Base-by-base conservation (phyloP, 2,113 vertebrate genomes). In the Tonatia bakeri region DNA sequence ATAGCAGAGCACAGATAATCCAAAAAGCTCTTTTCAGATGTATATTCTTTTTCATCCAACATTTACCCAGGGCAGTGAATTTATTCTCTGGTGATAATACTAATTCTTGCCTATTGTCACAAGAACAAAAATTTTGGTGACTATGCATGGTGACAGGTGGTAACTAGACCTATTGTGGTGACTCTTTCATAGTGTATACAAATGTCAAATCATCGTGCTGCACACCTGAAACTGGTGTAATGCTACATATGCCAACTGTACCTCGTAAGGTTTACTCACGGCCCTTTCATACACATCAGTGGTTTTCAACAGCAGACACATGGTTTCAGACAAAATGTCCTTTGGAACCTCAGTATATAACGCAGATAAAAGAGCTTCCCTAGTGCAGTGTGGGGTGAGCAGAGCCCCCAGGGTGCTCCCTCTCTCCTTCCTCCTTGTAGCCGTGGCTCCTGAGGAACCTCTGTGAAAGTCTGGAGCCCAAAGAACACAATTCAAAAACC, bases 21-120 rank as follows among this genome's bases (percentile, higher is more conserved):
- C 15, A 10, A 87, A 90, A 88, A 91, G 19, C 73, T 89, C 33
- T 59, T 75, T 94, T 75, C 52, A 94, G 80, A 94, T 73, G 45
- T 28, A 33, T 75, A 33, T 31, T 92, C 38, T 64, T 87, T 76
- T 84, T 70, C 76, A 73, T 38, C 61, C 11, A 59, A 31, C 50
- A 67, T 82, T 92, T 70, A 85, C 45, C 45, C 54, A 87, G 24
- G 36, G 24, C 76, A 73, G 28, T n/a, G 50, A 77, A 94, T 61
- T 84, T 59, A 61, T 11, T 19, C 47, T 65, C 16, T 82, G 26
- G 70, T 13, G 38, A 80, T 59, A 65, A 67, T 47, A 87, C 67
- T 64, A 45, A 64, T 64, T 92, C 38, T n/a, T 24, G 45, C 54
- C 54, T 79, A 54, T 61, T 33, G 20, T 77, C 87, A 38, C 43